phyloP scores from a whole-genome alignment of 2,113 vertebrate genomes.

The Girardinichthys multiradiatus region DNA sequence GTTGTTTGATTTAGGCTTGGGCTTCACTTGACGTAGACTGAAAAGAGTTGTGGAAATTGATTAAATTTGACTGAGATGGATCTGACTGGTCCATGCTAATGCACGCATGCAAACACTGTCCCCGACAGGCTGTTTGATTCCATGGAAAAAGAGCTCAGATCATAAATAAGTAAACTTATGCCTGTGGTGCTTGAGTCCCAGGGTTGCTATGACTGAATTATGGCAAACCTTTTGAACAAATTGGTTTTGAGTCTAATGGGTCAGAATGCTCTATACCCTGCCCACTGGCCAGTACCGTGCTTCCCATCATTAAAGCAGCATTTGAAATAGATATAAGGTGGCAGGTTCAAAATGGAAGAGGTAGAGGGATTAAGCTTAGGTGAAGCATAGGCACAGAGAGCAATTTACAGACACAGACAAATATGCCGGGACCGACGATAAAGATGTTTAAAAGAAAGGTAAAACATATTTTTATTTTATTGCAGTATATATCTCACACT shows the following conservation, averaged over 20 bases:
- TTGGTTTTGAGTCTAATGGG: constrained; percentile 82
- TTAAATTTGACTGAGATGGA: constrained; percentile 46
- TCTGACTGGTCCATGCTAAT: constrained; percentile 26
- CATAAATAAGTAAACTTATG: constrained; percentile 67
- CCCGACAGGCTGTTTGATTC: constrained; percentile 41
- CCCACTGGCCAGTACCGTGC: constrained; percentile 56
- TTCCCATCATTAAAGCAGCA: constrained; percentile 26
- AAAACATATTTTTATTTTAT: not conserved
- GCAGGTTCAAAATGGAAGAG: constrained; percentile 5
- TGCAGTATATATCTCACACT: not conserved
- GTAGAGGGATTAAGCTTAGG: not conserved
- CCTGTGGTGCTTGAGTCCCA: constrained; percentile 38
- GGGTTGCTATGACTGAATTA: constrained; percentile 72
- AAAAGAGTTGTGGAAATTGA: constrained; percentile 46
- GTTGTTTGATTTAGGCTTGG: constrained; percentile 28
- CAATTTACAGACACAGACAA: not conserved
- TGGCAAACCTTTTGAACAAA: constrained; percentile 85
- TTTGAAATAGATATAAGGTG: constrained; percentile 8
- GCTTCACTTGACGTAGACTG: constrained; percentile 51
- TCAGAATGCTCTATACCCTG: constrained; percentile 82
- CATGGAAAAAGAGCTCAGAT: constrained; percentile 59
- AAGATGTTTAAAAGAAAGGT: not conserved
- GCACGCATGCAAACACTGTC: constrained; percentile 24
- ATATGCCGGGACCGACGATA: no score
- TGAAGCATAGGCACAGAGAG: not conserved